Base-by-base conservation (phyloP, 2,113 vertebrate genomes). In the Zeus faber region DNA sequence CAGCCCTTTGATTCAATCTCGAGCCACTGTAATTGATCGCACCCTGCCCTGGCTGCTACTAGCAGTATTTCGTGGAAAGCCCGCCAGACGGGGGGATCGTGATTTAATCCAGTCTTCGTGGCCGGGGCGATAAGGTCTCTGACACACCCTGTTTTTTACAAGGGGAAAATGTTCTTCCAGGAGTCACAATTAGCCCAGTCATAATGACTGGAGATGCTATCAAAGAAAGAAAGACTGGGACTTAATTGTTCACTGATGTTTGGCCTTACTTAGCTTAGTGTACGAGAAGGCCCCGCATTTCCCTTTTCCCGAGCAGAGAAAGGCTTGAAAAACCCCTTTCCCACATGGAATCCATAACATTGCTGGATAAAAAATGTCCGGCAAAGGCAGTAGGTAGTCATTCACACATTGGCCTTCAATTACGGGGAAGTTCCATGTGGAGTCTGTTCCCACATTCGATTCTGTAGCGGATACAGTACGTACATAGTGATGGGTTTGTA, bases 161-260 rank as follows among this genome's bases (percentile, higher is more conserved):
- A 82, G 67, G 64, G 74, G 79, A 67, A 57, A 81, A 81, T 72
- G 76, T 80, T 79, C 70, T 84, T 76, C 82, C 67, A 83, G 72
- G 76, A 75, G 74, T 65, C 54, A 73, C 65, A 80, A 83, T 85
- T 89, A 82, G 74, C 75, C 65, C 74, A 74, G 65, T 78, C 66
- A 70, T 85, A 82, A 82, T 76, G 79, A 76, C 70, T 78, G 44
- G 63, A 83, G 83, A 87, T 89, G 59, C 74, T 87, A 85, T 87
- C 79, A 81, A 79, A 81, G 66, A 77, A 69, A 81, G 66, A 77
- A 69, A 57, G 72, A 77, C 68, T 27, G 23, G 41, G 29, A 37
- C 54, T 74, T 89, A 89, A 88, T 86, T 82, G 74, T 71, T 85
- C 74, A 70, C 86, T 69, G 80, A 85, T 90, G 83, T 86, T 88